These are phyloP conservation scores for Synchiropus splendidus DNA, from an alignment of 2,113 vertebrate species.

Conservation along the genomic window DNA sequence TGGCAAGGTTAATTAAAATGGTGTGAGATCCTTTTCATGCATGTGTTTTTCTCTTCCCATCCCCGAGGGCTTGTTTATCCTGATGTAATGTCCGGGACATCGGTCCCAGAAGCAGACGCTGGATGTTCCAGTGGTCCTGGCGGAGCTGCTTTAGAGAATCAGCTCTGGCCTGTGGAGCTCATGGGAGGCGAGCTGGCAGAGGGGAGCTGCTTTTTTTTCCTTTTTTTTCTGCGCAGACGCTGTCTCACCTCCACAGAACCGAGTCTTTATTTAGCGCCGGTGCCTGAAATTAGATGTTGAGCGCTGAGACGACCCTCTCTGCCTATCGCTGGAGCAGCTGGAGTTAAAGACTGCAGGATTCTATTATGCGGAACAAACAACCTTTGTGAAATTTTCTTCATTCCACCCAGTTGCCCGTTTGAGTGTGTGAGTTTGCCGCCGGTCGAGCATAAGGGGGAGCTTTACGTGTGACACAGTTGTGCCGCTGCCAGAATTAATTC, in stretches of 20 bases:
- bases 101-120: slow-evolving; percentile 1
- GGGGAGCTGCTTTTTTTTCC: slow-evolving; percentile 27
- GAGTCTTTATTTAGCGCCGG: slow-evolving; percentile 38
- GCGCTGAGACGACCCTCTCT: slow-evolving; percentile 10
- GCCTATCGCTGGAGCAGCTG: slow-evolving; percentile 16
- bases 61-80: background rate
- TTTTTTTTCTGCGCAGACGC: slow-evolving; percentile 40
- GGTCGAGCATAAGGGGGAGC: slow-evolving; percentile 6
- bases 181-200: slow-evolving; percentile 32
- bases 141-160: slow-evolving; percentile 9
- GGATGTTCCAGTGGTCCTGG: slow-evolving; percentile 11
- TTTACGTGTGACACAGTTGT: slow-evolving; percentile 31
- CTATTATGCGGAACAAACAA: background rate
- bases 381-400: slow-evolving; percentile 1
- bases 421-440: slow-evolving; percentile 14
- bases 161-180: slow-evolving; percentile 20
- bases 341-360: background rate
- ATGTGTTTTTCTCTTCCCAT: background rate
- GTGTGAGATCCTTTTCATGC: background rate
- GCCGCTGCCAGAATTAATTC: slow-evolving; percentile 26
- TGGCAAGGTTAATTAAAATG: background rate
- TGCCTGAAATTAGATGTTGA: slow-evolving; percentile 40
- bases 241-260: slow-evolving; percentile 48
- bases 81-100: background rate
- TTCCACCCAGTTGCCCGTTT: slow-evolving; percentile 14